Conservation (phyloP, 2,888 invertebrate species). For the Sarcophaga subvicina region DNA sequence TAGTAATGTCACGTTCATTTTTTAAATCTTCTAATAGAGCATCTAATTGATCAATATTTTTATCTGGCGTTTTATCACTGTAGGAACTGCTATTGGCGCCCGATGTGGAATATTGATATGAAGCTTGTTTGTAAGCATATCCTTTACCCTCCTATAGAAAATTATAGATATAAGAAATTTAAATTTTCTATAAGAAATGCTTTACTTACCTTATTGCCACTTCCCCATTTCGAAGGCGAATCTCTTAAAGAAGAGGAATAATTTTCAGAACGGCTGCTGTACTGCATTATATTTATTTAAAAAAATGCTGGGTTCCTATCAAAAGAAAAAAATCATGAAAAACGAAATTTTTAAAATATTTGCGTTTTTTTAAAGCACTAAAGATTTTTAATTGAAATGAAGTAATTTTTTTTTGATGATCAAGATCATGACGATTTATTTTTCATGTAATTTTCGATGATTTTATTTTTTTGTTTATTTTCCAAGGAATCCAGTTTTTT, state of each 20-base stretch:
- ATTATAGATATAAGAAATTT: neutral
- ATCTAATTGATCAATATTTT: constrained; percentile 90
- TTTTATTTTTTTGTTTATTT: constrained; percentile 48
- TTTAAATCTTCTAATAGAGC: constrained; percentile 89
- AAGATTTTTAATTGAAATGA: constrained; percentile 50
- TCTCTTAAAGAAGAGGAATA: constrained; percentile 78
- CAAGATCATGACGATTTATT: constrained; percentile 39
- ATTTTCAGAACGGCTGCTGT: constrained; percentile 78
- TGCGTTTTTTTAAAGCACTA: neutral
- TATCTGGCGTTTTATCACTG: constrained; percentile 76
- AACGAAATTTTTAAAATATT: constrained; percentile 40
- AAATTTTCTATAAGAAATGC: no score
- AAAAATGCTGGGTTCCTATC: constrained; percentile 71
- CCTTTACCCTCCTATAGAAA: constrained; percentile 77
- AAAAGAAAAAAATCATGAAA: constrained; percentile 43
- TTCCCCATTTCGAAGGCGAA: constrained; percentile 75
- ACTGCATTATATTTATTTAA: constrained; percentile 75
- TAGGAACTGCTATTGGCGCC: constrained; percentile 76
- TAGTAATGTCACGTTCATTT: constrained; percentile 79
- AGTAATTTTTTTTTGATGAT: constrained; percentile 47
- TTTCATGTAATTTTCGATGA: constrained; percentile 56
- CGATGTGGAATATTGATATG: constrained; percentile 80
- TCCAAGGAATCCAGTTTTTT: constrained; percentile 64
- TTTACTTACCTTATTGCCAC: constrained; percentile 75
- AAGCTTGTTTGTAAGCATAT: constrained; percentile 79